Evolutionary conservation across 2,888 invertebrate species (phyloP).

Genomic region (Pteria penguin): DNA sequence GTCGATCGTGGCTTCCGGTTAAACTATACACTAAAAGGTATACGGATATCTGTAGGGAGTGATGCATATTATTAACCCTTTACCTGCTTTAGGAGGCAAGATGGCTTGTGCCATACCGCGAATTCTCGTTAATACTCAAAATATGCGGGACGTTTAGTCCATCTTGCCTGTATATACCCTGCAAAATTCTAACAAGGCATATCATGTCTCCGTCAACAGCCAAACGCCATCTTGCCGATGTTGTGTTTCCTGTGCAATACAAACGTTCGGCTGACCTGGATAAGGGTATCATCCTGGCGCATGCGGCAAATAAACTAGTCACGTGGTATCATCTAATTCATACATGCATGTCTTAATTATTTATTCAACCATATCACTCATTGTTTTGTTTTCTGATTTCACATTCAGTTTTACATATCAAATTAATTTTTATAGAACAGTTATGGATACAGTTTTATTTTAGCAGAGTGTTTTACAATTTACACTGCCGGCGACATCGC

Average conservation of each 20-base stretch:
- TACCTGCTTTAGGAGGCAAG: conserved; percentile 25
- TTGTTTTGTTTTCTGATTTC: conserved; percentile 13
- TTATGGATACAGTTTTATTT: background rate
- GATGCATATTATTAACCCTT: conserved; percentile 17
- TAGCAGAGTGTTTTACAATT: background rate
- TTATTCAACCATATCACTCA: conserved; percentile 42
- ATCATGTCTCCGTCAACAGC: conserved; percentile 25
- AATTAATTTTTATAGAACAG: background rate
- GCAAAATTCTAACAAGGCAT: conserved; percentile 8
- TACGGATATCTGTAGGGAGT: background rate
- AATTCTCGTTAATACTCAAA: conserved; percentile 10
- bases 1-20: background rate
- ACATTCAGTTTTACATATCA: background rate
- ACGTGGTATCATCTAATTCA: conserved; percentile 8
- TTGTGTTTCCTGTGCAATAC: conserved; percentile 45
- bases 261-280: conserved; percentile 38
- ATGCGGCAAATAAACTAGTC: conserved; percentile 37
- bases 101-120: conserved; percentile 29
- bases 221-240: conserved; percentile 42
- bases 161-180: conserved; percentile 16
- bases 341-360: conserved; percentile 41
- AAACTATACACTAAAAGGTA: background rate
- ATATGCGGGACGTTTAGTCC: background rate
- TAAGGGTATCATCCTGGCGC: conserved; percentile 31
- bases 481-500: background rate